Percentiles rank a stretch among this genome's conserved stretches.
Evolutionary conservation across 2,113 vertebrate species (phyloP).

Genomic region (Anolis carolinensis): DNA sequence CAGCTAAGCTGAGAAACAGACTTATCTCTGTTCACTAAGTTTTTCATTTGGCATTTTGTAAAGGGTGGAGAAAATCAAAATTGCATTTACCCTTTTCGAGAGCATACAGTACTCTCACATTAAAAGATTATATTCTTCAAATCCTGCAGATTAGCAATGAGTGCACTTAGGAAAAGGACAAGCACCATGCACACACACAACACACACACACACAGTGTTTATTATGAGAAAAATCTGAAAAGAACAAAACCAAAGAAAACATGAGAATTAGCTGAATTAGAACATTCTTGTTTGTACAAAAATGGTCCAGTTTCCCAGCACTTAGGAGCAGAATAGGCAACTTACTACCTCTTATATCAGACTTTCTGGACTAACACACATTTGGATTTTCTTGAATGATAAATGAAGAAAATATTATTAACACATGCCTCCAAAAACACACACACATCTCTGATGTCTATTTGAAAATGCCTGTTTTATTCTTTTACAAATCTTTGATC

Average conservation of each 20-base stretch:
- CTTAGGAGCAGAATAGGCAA: neutral
- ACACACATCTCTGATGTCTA: neutral
- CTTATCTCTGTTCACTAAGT: constrained; percentile 50
- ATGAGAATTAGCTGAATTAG: neutral
- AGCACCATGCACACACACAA: neutral
- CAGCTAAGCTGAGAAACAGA: constrained; percentile 45
- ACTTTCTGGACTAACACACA: neutral
- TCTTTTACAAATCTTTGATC: no score
- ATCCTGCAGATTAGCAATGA: constrained; percentile 33
- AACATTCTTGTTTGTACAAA: neutral
- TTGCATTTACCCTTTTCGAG: constrained; percentile 45
- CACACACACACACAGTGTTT: neutral
- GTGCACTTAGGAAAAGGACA: constrained; percentile 39
- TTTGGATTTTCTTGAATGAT: neutral
- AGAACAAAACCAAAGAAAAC: neutral
- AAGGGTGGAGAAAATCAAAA: constrained; percentile 40
- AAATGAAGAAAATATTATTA: neutral
- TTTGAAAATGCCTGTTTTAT: neutral
- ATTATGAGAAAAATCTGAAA: neutral
- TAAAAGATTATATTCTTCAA: constrained; percentile 65
- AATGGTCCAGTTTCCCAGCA: neutral
- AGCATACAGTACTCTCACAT: constrained; percentile 40
- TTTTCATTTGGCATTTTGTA: constrained; percentile 59
- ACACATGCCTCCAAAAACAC: no score
- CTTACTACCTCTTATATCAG: neutral